A percentile compares a stretch with the other conserved stretches of the same genome.
Evolutionary conservation across 2,888 invertebrate species (phyloP).

Genomic region (Bruchidius siliquastri): DNA sequence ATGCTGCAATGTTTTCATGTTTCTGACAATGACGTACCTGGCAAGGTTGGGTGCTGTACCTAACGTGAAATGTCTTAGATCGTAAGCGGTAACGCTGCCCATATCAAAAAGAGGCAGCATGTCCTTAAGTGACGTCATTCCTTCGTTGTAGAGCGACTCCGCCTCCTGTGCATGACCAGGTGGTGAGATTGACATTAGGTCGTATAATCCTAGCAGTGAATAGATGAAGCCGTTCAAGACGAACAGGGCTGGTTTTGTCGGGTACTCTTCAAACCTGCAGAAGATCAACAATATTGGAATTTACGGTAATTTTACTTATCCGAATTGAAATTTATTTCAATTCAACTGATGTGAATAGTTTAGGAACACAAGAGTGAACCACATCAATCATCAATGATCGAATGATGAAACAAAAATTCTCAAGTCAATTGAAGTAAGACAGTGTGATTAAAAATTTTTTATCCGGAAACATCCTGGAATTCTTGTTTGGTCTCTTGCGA

Average conservation of each 20-base stretch:
- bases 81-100: conserved; percentile 93
- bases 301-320: too few species aligned
- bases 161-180: conserved; percentile 66
- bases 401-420: too few species aligned
- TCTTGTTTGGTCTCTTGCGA: too few species aligned
- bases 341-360: conserved; percentile 7
- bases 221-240: conserved; percentile 99
- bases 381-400: too few species aligned
- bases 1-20: too few species aligned
- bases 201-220: conserved; percentile 91
- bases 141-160: conserved; percentile 72
- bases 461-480: too few species aligned
- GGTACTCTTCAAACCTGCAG: conserved; percentile 76
- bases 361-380: too few species aligned
- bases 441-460: too few species aligned
- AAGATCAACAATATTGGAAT: not conserved
- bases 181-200: conserved; percentile 78
- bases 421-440: too few species aligned
- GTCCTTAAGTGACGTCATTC: conserved; percentile 79
- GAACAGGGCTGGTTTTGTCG: conserved; percentile 89
- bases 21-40: not conserved
- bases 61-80: conserved; percentile 87
- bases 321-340: too few species aligned
- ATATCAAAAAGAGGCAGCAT: conserved; percentile 91
- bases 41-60: conserved; percentile 91